These are phyloP conservation scores for Platysteira castanea DNA, from an alignment of 2,113 vertebrate species.

Conservation along the genomic window DNA sequence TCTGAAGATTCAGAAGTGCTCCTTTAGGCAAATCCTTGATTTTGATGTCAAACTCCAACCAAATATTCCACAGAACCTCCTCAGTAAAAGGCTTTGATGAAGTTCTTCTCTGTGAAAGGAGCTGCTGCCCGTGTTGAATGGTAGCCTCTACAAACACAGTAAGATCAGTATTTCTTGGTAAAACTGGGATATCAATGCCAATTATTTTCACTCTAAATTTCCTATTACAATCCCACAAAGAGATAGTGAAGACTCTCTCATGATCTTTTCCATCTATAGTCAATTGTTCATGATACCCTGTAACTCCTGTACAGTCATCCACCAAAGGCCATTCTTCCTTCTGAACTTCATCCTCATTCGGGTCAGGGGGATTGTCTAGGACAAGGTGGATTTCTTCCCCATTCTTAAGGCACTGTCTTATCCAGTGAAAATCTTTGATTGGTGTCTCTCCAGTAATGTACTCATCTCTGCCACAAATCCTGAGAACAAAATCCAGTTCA, in stretches of 20 bases:
- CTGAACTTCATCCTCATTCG: slow-evolving; percentile 83
- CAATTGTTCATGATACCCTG: slow-evolving; percentile 93
- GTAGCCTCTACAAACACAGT: slow-evolving; percentile 92
- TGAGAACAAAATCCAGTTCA: slow-evolving; percentile 88
- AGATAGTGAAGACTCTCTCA: slow-evolving; percentile 95
- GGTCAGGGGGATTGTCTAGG: slow-evolving; percentile 83
- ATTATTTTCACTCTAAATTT: slow-evolving; percentile 94
- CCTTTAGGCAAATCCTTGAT: slow-evolving; percentile 95
- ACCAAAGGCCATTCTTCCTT: slow-evolving; percentile 96
- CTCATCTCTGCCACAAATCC: slow-evolving; percentile 94
- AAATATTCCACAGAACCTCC: slow-evolving; percentile 94
- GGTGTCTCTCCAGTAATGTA: slow-evolving; percentile 88
- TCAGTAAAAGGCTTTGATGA: slow-evolving; percentile 88
- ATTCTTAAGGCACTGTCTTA: slow-evolving; percentile 92
- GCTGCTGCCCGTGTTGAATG: slow-evolving; percentile 94
- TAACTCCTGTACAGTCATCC: slow-evolving; percentile 94
- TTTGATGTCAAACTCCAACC: slow-evolving; percentile 94
- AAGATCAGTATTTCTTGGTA: slow-evolving; percentile 88
- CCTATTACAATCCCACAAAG: slow-evolving; percentile 95
- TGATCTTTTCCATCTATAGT: slow-evolving; percentile 96
- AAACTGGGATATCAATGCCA: slow-evolving; percentile 90
- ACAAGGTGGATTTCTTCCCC: slow-evolving; percentile 94
- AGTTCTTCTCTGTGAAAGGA: slow-evolving; percentile 90
- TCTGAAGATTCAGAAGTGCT: slow-evolving; percentile 89
- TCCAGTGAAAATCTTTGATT: slow-evolving; percentile 92